Conservation (phyloP, 2,888 invertebrate species). For the Ditylenchus weischeri region DNA sequence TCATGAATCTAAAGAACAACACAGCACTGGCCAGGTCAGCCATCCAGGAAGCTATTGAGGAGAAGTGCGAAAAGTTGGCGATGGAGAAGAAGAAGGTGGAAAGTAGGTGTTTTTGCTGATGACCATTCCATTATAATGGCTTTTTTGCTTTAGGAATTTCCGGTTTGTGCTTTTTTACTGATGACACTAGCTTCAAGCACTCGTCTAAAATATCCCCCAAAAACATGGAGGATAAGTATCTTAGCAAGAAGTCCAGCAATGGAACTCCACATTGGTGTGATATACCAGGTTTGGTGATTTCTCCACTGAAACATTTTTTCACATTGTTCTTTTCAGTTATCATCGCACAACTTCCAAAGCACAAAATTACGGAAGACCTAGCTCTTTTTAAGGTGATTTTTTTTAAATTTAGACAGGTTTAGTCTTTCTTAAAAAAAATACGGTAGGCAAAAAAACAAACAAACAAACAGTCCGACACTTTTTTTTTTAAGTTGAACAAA, state of each 20-base stretch:
- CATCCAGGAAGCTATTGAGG: conserved; percentile 12
- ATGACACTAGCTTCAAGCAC: background rate
- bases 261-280: conserved; percentile 10
- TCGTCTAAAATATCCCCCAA: background rate
- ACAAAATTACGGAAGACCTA: conserved; percentile 15
- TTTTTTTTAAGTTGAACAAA: too few species aligned
- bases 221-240: conserved; percentile 5
- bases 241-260: background rate
- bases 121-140: background rate
- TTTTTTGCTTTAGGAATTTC: background rate
- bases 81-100: conserved; percentile 12
- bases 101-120: conserved; percentile 7
- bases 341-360: conserved; percentile 12
- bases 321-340: background rate
- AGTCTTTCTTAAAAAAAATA: too few species aligned
- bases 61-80: conserved; percentile 15
- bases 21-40: conserved; percentile 9
- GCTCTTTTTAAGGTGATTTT: conserved; percentile 8
- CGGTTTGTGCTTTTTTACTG: background rate
- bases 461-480: too few species aligned
- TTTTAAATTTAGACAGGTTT: background rate
- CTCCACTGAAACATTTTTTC: too few species aligned
- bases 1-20: conserved; percentile 9
- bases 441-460: too few species aligned
- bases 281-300: background rate